Conservation (phyloP, 2,797 vertebrate species). For the Rhodeus uyekii region DNA sequence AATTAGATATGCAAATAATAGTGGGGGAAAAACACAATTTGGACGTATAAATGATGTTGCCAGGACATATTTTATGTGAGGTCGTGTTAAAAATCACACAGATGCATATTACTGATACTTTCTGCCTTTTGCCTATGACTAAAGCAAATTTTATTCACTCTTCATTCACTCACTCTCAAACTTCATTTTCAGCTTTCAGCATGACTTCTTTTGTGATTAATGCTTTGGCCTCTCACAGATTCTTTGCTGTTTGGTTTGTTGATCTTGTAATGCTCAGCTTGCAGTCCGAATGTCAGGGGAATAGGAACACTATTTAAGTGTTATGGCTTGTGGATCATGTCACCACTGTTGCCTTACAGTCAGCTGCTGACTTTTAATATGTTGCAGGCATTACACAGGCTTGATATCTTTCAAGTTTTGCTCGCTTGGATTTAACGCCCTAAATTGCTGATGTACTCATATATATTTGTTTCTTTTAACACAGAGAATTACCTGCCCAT, state of each 20-base stretch:
- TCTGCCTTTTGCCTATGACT: not conserved
- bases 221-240: not conserved
- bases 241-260: not conserved
- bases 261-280: not conserved
- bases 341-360: not conserved
- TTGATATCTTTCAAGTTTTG: not conserved
- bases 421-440: not conserved
- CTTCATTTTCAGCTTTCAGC: not conserved
- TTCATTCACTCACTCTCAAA: not conserved
- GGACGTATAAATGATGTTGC: not conserved
- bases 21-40: no score
- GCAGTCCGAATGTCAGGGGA: not conserved
- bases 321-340: not conserved
- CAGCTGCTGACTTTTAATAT: not conserved
- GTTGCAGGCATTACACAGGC: not conserved
- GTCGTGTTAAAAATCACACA: not conserved
- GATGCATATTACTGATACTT: not conserved
- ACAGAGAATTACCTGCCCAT: slow-evolving; percentile 79
- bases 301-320: not conserved
- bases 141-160: not conserved
- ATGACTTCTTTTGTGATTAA: not conserved
- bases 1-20: not conserved
- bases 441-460: slow-evolving; percentile 5
- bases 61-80: not conserved
- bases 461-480: slow-evolving; percentile 51